These are phyloP conservation scores for Apogon hyalosoma DNA, from an alignment of 2,797 vertebrate genomes.

Conservation along the genomic window DNA sequence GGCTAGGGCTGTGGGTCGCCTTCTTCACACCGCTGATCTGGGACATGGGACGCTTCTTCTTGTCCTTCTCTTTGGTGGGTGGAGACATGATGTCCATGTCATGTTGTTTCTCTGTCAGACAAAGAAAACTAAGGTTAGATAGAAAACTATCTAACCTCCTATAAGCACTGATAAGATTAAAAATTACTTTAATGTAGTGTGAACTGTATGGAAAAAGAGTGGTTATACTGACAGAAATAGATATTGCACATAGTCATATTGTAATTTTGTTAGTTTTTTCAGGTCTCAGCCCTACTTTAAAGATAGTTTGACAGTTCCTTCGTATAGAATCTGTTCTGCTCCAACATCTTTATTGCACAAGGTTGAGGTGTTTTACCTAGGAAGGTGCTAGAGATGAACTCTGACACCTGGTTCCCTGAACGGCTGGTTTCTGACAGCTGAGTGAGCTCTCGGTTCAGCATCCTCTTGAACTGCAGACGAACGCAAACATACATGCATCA, in stretches of 20 bases:
- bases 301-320: too few species aligned
- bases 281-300: too few species aligned
- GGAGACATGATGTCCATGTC: constrained; percentile 90
- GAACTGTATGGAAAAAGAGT: not conserved
- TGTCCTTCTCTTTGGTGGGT: constrained; percentile 84
- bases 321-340: not conserved
- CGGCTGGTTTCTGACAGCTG: constrained; percentile 94
- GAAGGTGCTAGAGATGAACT: constrained; percentile 95
- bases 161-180: too few species aligned
- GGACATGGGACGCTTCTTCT: constrained; percentile 88
- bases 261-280: too few species aligned
- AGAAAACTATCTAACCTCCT: not conserved
- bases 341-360: not conserved
- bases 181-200: not conserved
- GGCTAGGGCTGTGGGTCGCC: constrained; percentile 80
- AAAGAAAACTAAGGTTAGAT: too few species aligned
- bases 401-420: constrained; percentile 94
- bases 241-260: too few species aligned
- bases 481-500: constrained; percentile 21
- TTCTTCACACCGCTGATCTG: constrained; percentile 91
- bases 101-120: constrained; percentile 89
- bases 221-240: too few species aligned
- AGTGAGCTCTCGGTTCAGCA: constrained; percentile 93
- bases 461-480: constrained; percentile 90
- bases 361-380: constrained; percentile 82